These are phyloP conservation scores for Gymnoscelis rufifasciata DNA, from an alignment of 2,888 invertebrate genomes.

Conservation along the genomic window DNA sequence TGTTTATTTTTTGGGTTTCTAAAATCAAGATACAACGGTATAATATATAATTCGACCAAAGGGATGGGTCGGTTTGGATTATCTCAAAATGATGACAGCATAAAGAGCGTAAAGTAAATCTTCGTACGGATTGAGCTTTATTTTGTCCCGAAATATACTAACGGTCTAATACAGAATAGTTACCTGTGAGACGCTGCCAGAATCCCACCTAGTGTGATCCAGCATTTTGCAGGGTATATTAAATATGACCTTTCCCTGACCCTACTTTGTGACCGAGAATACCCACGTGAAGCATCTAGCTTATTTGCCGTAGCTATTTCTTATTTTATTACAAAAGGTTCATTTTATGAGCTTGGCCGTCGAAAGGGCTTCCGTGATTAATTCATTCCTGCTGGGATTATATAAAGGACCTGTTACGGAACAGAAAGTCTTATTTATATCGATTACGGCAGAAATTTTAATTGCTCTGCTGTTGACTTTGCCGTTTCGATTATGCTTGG, in stretches of 20 bases:
- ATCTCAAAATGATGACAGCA: slow-evolving; percentile 12
- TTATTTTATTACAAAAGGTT: slow-evolving; percentile 35
- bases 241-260: slow-evolving; percentile 43
- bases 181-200: slow-evolving; percentile 23
- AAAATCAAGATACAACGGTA: no score
- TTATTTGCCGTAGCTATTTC: slow-evolving; percentile 35
- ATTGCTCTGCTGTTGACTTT: neutral
- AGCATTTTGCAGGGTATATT: slow-evolving; percentile 28
- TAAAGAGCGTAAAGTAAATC: slow-evolving; percentile 10
- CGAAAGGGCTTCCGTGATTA: slow-evolving; percentile 34
- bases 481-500: neutral
- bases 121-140: slow-evolving; percentile 11
- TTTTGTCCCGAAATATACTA: slow-evolving; percentile 23
- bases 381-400: slow-evolving; percentile 28
- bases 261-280: slow-evolving; percentile 38
- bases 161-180: slow-evolving; percentile 15
- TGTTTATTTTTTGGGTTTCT: no score
- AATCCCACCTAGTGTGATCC: slow-evolving; percentile 30
- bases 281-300: slow-evolving; percentile 31
- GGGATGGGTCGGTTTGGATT: no score
- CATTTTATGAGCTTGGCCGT: slow-evolving; percentile 29
- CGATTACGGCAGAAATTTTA: slow-evolving; percentile 1
- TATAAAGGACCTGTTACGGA: slow-evolving; percentile 8
- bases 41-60: no score
- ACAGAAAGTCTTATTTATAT: slow-evolving; percentile 8